Base-by-base conservation (phyloP, 2,113 vertebrate genomes). In the Ellobius talpinus region DNA sequence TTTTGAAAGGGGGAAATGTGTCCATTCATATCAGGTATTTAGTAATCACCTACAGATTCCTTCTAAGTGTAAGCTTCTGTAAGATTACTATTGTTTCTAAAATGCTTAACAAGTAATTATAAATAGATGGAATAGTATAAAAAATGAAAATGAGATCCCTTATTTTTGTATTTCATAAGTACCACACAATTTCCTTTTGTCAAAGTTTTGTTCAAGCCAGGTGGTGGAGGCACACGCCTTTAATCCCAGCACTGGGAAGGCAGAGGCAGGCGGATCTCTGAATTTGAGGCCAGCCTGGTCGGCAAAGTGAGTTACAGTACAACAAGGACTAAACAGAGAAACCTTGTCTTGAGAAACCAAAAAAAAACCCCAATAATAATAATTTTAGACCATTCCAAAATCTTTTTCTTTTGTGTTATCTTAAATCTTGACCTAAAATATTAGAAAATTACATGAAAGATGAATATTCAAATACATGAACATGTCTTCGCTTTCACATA, bases 11-110 rank as follows among this genome's bases (percentile, higher is more conserved):
- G 36, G 61, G 79, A 94, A 79, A 79, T 55, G 19, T 93, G 63
- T 95, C 81, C 88, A 73, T 96, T 97, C 96, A 93, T 88, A n/a
- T 50, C 42, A 79, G 72, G 39, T 92, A 84, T 96, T 97, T 97
- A 97, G 95, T 93, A 90, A 97, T 94, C 77, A 96, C 93, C 88
- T 95, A 84, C 86, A 66, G 42, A 87, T 93, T 89, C 81, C 36
- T 94, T 97, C 33, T 97, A 95, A 97, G 96, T 96, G 82, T 94
- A 78, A 93, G 82, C 45, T 92, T 98, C 90, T 94, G 42, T 31
- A 84, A 89, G 96, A 94, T 97, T 74, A 84, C 96, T 92, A 91
- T 97, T 96, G 85, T 96, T 95, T 90, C 72, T 96, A 93, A 96
- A 82, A 96, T 93, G 95, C 96, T 95, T 95, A 95, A 85, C 63